Evolutionary conservation across 2,113 vertebrate species (phyloP).

Genomic region (Limanda limanda): DNA sequence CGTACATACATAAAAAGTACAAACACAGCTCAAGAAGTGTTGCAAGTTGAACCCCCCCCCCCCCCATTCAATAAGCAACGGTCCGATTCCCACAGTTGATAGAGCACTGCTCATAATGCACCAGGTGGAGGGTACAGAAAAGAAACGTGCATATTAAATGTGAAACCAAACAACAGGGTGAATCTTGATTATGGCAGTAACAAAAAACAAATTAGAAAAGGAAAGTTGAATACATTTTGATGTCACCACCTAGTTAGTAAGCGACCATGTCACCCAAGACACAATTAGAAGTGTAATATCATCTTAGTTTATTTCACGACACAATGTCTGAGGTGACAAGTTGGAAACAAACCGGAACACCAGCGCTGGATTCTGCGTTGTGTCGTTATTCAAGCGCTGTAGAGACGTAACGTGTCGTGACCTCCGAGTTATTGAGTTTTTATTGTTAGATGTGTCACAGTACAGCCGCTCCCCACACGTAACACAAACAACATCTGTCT

Average conservation of each 20-base stretch:
- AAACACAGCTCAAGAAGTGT: slow-evolving; percentile 20
- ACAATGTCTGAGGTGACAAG: slow-evolving; percentile 46
- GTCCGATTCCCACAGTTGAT: slow-evolving; percentile 1
- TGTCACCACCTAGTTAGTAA: slow-evolving; percentile 45
- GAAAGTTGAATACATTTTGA: slow-evolving; percentile 9
- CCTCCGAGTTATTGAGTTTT: slow-evolving; percentile 7
- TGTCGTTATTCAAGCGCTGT: slow-evolving; percentile 8
- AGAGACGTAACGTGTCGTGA: slow-evolving; percentile 55
- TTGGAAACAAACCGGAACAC: slow-evolving; percentile 3
- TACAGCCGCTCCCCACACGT: slow-evolving; percentile 11
- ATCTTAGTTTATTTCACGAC: slow-evolving; percentile 49
- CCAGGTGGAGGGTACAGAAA: slow-evolving; percentile 21
- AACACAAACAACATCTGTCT: slow-evolving; percentile 10
- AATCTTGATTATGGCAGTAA: slow-evolving; percentile 25
- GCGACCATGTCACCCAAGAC: slow-evolving; percentile 38
- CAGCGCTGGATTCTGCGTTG: neutral
- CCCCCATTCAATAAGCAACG: neutral
- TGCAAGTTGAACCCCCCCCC: neutral
- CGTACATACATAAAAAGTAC: slow-evolving; percentile 32
- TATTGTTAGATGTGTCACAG: slow-evolving; percentile 17
- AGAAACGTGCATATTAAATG: slow-evolving; percentile 1
- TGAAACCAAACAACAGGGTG: slow-evolving; percentile 19
- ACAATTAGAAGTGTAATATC: slow-evolving; percentile 24
- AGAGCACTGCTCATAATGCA: slow-evolving; percentile 18
- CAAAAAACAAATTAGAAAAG: slow-evolving; percentile 4